Evolutionary conservation across 1,140 invertebrate genomes (phyloP), one percentile per base, ranked within the genome.

Genomic region (Magallana angulata): DNA sequence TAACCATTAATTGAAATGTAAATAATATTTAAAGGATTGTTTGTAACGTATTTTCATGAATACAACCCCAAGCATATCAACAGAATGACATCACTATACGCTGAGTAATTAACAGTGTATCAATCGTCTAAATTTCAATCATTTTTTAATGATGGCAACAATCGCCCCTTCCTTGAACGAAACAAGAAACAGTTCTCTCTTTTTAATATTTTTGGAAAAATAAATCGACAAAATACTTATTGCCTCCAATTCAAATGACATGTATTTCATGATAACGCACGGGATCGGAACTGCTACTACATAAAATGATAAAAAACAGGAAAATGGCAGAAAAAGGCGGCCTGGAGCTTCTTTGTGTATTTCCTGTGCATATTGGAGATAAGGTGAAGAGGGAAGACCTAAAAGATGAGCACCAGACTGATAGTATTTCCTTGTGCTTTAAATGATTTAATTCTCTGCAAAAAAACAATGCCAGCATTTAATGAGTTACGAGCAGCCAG

Each of bases 141-240:
- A 48, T 48, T 48, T 48, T 48, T 48, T 48, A 24, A 48, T 48
- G 36, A 48, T 48, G 36, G 5, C 36, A 48, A 48, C 36, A 48
- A 48, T 48, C 36, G 36, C 36, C 36, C 36, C 36, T 48, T 48
- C 36, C 36, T 48, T 48, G 2, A 48, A 48, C 36, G 36, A 48
- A 48, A 48, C 36, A 48, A 48, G 36, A 0, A 48, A 48, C 36
- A 48, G 36, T 48, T 76, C 24, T 76, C 68, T 76, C 24, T 76
- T 30, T 76, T 30, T 36, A 24, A 36, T 76, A 12, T 76, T 30
- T 76, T 30, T 24, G 36, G 24, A 76, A 24, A 30, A 76, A 76
- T 30, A 76, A 30, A 76, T 76, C 68, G 68, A 76, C 68, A 76
- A 76, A 76, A 76, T 76, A 76, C 68, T 76, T 76, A 76, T 76